phyloP scores from a whole-genome alignment of 1,140 invertebrate species.

The Drosophila willistoni region DNA sequence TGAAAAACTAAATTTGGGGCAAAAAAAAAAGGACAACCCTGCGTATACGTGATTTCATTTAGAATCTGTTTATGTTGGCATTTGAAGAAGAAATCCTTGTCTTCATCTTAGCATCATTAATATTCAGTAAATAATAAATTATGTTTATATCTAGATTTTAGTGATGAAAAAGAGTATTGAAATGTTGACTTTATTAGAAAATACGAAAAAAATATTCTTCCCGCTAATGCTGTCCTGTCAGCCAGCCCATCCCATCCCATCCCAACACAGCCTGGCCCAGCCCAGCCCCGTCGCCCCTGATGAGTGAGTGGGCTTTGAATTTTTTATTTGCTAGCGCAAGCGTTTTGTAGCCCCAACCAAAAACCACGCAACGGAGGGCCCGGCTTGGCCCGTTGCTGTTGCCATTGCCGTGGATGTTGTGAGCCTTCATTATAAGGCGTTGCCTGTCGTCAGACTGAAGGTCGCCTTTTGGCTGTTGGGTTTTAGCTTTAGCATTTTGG shows the following conservation, averaged over 20 bases:
- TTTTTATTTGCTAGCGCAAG: constrained; percentile 51
- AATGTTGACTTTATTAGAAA: neutral
- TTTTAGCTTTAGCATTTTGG: constrained; percentile 44
- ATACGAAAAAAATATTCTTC: neutral
- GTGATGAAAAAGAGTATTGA: neutral
- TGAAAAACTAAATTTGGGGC: too few relatives aligned
- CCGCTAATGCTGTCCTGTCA: constrained; percentile 6
- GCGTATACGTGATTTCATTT: neutral
- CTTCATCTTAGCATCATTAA: too few relatives aligned
- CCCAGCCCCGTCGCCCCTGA: constrained; percentile 20
- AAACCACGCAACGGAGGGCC: neutral
- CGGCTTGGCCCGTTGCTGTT: neutral
- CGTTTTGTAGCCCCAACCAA: constrained; percentile 24
- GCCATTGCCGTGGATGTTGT: constrained; percentile 3
- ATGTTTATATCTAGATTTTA: neutral
- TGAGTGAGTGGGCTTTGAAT: constrained; percentile 58
- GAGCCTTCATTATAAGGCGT: constrained; percentile 49
- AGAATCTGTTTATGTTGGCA: neutral
- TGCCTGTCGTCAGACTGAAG: constrained; percentile 66
- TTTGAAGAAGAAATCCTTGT: too few relatives aligned
- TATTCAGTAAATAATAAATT: too few relatives aligned
- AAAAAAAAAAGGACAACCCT: neutral
- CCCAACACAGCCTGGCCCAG: too few relatives aligned
- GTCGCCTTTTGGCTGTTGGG: constrained; percentile 51
- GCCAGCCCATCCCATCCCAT: neutral